Evolutionary conservation across 2,797 vertebrate genomes (phyloP), one percentile per base, ranked within the genome.

Genomic region (Spinus pinus): DNA sequence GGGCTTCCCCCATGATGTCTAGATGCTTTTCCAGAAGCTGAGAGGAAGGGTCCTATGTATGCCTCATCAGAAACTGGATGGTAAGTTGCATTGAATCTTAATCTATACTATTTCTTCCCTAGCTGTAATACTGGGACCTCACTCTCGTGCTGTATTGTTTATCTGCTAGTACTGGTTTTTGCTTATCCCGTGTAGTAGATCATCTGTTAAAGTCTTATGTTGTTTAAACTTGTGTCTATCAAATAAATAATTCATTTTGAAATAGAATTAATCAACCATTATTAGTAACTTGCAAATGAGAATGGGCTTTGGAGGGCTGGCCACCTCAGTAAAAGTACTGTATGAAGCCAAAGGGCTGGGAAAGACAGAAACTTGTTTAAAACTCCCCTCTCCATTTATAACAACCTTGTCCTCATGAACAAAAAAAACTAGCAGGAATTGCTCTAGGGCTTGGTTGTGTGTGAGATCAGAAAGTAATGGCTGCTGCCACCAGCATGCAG

Each of bases 401-500:
- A 33, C 10, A 71, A 25, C 12, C 13, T 51, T 49, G 35, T 42
- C n/a, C 46, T 83, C 31, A 58, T 24, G 60, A 66, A 42, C 37
- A 66, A n/a, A 12, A 41, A 41, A 91, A 79, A 47, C 7, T 5
- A 10, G 9, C 27, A 37, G 12, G 1, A 56, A 42, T 57, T 82
- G 13, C 57, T 66, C 10, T 19, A 56, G 41, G 10, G 10, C 41
- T 86, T 83, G 25, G 24, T 51, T 31, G 9, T n/a, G 31, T 41
- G 66, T 5, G 7, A 69, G 57, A 25, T 64, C 10, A 39, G 47
- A 85, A 90, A 81, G 6, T 0, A 0, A 74, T 7, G n/a, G 28
- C 17, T 66, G 24, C 21, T 27, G 30, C 19, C 30, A 64, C 49
- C 44, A 60, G 20, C 0, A 0, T 57, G 30, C 19, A 71, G 46